Conservation (phyloP, 2,797 vertebrate species). For the Loriculus beryllinus region DNA sequence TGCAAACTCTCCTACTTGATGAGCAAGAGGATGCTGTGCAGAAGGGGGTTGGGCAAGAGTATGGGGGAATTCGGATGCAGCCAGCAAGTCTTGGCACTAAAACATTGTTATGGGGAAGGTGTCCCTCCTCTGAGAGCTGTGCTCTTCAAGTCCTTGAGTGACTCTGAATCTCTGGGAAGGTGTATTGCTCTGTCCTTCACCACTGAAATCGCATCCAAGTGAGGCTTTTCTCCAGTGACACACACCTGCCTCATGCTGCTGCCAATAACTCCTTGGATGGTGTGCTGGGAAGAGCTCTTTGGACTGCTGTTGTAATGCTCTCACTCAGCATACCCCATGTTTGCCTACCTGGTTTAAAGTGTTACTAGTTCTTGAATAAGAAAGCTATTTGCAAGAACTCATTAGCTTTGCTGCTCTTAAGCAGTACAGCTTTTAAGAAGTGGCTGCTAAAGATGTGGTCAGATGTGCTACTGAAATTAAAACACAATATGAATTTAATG, state of each 20-base stretch:
- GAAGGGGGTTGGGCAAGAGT: neutral
- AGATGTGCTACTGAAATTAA: neutral
- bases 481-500: neutral
- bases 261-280: slow-evolving; percentile 20
- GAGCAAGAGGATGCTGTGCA: neutral
- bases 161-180: neutral
- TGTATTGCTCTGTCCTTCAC: neutral
- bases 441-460: neutral
- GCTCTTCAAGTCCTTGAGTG: neutral
- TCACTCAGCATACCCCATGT: neutral
- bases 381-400: neutral
- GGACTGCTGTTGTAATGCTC: slow-evolving; percentile 25
- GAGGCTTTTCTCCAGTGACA: slow-evolving; percentile 46
- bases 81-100: neutral
- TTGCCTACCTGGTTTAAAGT: slow-evolving; percentile 50
- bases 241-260: neutral
- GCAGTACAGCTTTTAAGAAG: neutral
- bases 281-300: slow-evolving; percentile 15
- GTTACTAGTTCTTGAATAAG: slow-evolving; percentile 19
- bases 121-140: neutral
- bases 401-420: neutral
- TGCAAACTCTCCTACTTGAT: neutral
- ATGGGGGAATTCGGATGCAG: neutral
- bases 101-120: neutral
- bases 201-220: neutral